Conservation (phyloP, 2,113 vertebrate species). For the Cynoglossus semilaevis region DNA sequence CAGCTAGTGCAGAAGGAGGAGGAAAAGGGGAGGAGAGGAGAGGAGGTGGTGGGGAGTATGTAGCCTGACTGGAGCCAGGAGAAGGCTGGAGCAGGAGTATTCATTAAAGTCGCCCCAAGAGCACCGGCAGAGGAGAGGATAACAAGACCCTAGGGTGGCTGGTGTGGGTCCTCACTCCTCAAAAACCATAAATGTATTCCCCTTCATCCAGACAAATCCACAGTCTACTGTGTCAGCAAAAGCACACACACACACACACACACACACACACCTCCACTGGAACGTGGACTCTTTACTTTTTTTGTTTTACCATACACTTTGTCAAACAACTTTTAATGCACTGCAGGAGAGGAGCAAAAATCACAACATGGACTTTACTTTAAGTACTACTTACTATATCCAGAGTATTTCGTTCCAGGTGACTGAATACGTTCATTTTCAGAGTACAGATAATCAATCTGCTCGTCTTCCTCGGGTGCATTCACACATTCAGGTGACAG, state of each 20-base stretch:
- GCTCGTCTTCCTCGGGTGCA: too few species aligned
- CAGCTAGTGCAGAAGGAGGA: too few species aligned
- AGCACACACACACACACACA: constrained; percentile 27
- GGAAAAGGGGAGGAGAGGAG: not conserved
- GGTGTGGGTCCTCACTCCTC: constrained; percentile 67
- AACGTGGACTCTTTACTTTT: constrained; percentile 35
- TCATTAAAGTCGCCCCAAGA: constrained; percentile 74
- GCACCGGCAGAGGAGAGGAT: constrained; percentile 70
- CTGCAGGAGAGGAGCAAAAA: constrained; percentile 2
- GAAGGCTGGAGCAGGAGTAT: constrained; percentile 68
- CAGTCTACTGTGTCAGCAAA: constrained; percentile 64
- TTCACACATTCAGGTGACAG: too few species aligned
- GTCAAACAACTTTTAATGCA: constrained; percentile 22
- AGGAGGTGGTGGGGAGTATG: constrained; percentile 33
- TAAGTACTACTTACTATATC: not conserved
- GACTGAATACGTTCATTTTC: too few species aligned
- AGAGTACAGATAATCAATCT: too few species aligned
- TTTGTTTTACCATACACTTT: constrained; percentile 29
- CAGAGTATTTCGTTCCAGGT: too few species aligned
- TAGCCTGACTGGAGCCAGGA: constrained; percentile 68
- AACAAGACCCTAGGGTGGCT: constrained; percentile 76
- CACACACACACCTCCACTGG: constrained; percentile 30
- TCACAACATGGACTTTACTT: not conserved
- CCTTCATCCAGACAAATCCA: constrained; percentile 70
- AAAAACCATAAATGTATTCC: constrained; percentile 74